Evolutionary conservation across 2,113 vertebrate genomes (phyloP).

Genomic region (Sturnus vulgaris): DNA sequence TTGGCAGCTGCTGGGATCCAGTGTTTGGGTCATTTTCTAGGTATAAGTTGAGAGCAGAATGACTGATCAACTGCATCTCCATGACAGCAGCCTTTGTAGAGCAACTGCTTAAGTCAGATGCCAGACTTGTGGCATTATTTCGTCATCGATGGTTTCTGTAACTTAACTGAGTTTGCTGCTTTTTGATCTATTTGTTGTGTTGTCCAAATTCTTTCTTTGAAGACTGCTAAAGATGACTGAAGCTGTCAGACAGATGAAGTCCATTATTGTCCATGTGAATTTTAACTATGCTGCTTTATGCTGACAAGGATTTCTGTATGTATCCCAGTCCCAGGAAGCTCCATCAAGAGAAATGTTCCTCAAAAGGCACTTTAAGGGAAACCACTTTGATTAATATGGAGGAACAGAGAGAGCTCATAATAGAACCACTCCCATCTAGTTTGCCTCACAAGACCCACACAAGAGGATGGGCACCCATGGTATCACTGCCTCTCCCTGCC

Average conservation of each 20-base stretch:
- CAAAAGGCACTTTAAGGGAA: neutral
- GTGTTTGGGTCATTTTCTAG: neutral
- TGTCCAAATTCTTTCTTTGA: neutral
- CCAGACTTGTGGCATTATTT: neutral
- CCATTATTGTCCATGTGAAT: neutral
- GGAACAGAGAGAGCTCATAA: neutral
- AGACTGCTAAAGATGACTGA: neutral
- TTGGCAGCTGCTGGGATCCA: neutral
- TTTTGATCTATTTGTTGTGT: neutral
- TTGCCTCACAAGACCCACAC: neutral
- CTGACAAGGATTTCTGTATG: neutral
- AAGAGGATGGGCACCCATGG: accelerated
- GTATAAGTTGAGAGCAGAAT: neutral
- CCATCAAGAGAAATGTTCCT: accelerated
- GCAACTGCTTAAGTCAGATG: neutral
- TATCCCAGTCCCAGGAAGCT: neutral
- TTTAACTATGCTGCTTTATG: neutral
- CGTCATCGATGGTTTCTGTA: neutral
- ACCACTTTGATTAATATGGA: neutral
- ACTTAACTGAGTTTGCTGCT: neutral
- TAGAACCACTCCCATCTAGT: accelerated
- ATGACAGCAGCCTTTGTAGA: neutral
- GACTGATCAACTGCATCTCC: neutral
- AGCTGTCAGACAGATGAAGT: neutral
- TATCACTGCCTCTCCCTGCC: neutral